Evolutionary conservation across 2,113 vertebrate genomes (phyloP), one percentile per base, ranked within the genome.

Genomic region (Eublepharis macularius): DNA sequence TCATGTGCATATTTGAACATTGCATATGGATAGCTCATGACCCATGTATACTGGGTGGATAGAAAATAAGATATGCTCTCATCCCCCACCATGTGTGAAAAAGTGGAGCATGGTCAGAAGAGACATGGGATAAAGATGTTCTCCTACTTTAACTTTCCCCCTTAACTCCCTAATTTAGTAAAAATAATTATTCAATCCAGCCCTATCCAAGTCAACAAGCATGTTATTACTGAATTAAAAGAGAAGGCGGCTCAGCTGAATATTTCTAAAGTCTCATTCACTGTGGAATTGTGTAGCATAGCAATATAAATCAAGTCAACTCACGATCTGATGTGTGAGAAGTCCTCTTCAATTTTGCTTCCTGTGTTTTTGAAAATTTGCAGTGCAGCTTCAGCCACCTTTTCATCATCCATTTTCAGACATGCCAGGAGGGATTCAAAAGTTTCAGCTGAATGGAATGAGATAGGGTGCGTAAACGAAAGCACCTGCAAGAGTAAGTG

Each of bases 311-410:
- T 47, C 87, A 74, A 73, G 0, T 82, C 12, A 91, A 97, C 99
- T 94, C 94, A 99, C 99, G 98, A 99, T 96, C 98, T 97, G 93
- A 99, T 99, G 88, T 99, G 98, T 89, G 98, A 97, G 77, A 99
- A 99, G 90, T 98, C 98, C 95, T 99, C 98, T 93, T 99, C 98
- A 95, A 99, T 97, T 96, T 97, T 99, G 93, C 97, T 96, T 86
- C 98, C 99, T 0, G 98, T 99, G 90, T 99, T 99, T 94, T 98
- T 99, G 89, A 99, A 99, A 95, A 99, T 99, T 92, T 99, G 98
- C 92, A 99, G 95, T 0, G 98, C 98, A 2, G 98, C 98, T 95
- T 99, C 98, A 1, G 98, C 98, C 39, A 99, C 99, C 95, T 99
- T 99, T 95, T 99, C 98, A 82, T 99, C 98, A 49, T 99, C 98